Base-by-base conservation (phyloP, 2,888 invertebrate species). In the Dicycla oo region DNA sequence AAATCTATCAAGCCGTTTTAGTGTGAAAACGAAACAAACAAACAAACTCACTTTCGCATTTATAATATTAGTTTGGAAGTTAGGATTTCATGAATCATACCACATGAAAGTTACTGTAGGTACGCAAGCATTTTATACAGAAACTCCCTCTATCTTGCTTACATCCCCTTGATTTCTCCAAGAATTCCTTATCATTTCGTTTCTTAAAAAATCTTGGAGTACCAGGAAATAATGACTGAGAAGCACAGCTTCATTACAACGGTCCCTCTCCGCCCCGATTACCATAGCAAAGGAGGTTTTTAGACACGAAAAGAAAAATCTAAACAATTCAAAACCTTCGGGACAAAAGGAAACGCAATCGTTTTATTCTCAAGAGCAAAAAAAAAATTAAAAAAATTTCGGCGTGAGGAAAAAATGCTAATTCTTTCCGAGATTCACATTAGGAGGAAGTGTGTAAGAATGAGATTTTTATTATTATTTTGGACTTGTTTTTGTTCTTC, bases 181-280 rank as follows among this genome's bases (percentile, higher is more conserved):
- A 65, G 47, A 75, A 54, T 69, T 70, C 38, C 69, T 76, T 68
- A 80, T 76, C 64, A 68, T 66, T 80, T 49, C 51, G 69, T 69
- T 76, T 73, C 62, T 73, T 62, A 66, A 78, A 66, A 80, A 81
- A 81, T 78, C 81, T 81, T 81, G 65, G 60, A 78, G 78, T 69
- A 60, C 77, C 80, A 78, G 68, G 61, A 83, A 84, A 88, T 88
- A 89, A 89, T 88, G 86, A 89, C 85, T 86, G 80, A 78, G 65
- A 82, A 87, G 82, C 88, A 75, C 77, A 79, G 75, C 73, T 83
- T 86, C 85, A 88, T 89, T 89, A 88, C 86, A 78, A 74, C 77
- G 73, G 65, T 79, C 73, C 81, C 82, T 74, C 66, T 69, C 34
- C 71, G 63, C 75, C 76, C 77, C 69, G 80, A 86, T 87, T 86